Conservation (phyloP, 2,797 vertebrate species). For the Labeo calbasu region DNA sequence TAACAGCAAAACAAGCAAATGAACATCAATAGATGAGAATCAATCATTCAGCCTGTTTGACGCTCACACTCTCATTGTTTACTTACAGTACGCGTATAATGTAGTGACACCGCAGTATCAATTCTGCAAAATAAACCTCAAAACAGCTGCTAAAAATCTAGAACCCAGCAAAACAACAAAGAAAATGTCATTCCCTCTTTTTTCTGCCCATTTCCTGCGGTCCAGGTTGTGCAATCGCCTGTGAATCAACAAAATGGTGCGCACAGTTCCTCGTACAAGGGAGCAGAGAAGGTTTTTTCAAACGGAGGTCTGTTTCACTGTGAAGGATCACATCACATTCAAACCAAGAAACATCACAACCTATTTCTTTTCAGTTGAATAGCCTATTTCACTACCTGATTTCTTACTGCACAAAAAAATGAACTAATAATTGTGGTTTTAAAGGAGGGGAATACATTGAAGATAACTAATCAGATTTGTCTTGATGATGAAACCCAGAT, state of each 20-base stretch:
- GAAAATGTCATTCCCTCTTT: constrained; percentile 39
- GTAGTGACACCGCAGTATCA: neutral
- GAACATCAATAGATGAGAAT: neutral
- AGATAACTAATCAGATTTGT: neutral
- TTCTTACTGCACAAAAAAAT: neutral
- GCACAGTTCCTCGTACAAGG: constrained; percentile 18
- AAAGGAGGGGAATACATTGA: neutral
- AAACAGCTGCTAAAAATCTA: neutral
- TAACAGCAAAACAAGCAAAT: constrained; percentile 10
- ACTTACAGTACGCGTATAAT: neutral
- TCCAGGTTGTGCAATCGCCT: constrained; percentile 33
- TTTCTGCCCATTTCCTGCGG: constrained; percentile 42
- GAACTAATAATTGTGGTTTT: neutral
- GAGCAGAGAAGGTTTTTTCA: neutral
- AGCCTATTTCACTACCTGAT: constrained; percentile 5
- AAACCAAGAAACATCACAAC: constrained; percentile 1
- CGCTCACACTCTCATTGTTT: neutral
- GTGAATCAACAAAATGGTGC: constrained; percentile 41
- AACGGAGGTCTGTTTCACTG: neutral
- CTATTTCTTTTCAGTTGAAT: neutral
- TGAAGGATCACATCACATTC: neutral
- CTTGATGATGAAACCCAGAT: neutral
- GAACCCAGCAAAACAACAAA: neutral
- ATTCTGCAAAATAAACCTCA: constrained; percentile 26
- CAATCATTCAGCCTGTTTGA: neutral